Percentiles rank a stretch among this genome's conserved stretches.
Evolutionary conservation across 2,797 vertebrate species (phyloP).

Genomic region (Phaenicophaeus curvirostris): DNA sequence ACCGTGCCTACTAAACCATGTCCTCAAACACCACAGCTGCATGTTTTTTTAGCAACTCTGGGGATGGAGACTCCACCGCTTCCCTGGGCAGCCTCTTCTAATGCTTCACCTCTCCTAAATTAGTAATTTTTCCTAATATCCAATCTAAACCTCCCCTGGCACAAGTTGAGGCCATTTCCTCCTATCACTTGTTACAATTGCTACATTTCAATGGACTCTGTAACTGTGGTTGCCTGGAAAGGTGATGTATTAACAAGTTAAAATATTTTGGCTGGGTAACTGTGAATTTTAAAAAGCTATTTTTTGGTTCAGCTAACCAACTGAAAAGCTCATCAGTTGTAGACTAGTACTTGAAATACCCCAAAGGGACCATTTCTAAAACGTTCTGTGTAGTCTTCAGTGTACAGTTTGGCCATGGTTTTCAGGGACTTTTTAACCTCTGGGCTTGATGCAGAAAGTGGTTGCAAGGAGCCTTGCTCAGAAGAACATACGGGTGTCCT

Average conservation of each 20-base stretch:
- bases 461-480: neutral
- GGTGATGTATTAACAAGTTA: neutral
- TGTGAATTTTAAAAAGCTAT: neutral
- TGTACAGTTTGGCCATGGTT: neutral
- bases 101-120: too few relatives aligned
- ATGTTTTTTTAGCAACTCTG: too few relatives aligned
- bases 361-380: neutral
- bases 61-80: too few relatives aligned
- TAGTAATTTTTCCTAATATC: too few relatives aligned
- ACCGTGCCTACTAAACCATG: too few relatives aligned
- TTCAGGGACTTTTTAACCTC: accelerated
- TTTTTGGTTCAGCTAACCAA: neutral
- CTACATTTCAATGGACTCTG: neutral
- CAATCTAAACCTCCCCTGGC: too few relatives aligned
- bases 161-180: too few relatives aligned
- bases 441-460: neutral
- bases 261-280: neutral
- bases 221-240: neutral
- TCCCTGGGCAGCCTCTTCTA: too few relatives aligned
- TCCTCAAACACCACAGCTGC: too few relatives aligned
- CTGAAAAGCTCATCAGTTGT: neutral
- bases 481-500: neutral
- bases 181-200: too few relatives aligned
- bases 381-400: neutral
- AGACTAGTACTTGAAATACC: neutral